A percentile compares a stretch with the other conserved stretches of the same genome.
Conservation (phyloP, 2,113 vertebrate species). For the Sylvicapra grimmia region DNA sequence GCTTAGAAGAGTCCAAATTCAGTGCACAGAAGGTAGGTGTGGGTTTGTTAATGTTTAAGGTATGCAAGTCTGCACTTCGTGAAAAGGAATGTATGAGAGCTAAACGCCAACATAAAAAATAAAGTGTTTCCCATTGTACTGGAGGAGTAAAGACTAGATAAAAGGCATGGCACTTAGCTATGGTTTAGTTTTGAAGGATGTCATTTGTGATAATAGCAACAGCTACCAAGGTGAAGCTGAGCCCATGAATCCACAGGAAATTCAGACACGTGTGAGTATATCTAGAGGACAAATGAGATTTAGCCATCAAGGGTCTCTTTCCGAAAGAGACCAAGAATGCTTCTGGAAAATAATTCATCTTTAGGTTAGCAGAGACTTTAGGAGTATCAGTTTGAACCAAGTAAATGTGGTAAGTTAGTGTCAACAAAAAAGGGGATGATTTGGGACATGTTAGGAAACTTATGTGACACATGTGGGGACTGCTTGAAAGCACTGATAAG, state of each 20-base stretch:
- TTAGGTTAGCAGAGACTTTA: slow-evolving; percentile 17
- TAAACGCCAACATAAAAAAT: not conserved
- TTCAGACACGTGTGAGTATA: not conserved
- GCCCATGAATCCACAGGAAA: not conserved
- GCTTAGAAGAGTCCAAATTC: slow-evolving; percentile 10
- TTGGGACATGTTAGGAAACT: not conserved
- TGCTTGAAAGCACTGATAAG: not conserved
- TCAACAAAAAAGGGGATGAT: not conserved
- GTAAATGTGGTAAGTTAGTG: not conserved
- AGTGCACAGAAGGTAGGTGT: not conserved
- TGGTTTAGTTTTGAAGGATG: not conserved
- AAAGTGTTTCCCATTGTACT: not conserved
- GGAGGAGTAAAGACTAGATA: not conserved
- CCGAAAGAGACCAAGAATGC: not conserved
- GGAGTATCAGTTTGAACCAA: not conserved
- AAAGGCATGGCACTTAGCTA: not conserved
- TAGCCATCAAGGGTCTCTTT: not conserved
- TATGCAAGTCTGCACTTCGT: not conserved
- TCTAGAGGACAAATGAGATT: not conserved
- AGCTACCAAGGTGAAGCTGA: not conserved
- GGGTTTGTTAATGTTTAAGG: not conserved
- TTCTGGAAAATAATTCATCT: slow-evolving; percentile 11
- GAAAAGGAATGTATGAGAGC: slow-evolving; percentile 3
- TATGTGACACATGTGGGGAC: not conserved
- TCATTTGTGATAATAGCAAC: not conserved